phyloP scores from a whole-genome alignment of 2,888 invertebrate species.

The Metacarcinus magister region DNA sequence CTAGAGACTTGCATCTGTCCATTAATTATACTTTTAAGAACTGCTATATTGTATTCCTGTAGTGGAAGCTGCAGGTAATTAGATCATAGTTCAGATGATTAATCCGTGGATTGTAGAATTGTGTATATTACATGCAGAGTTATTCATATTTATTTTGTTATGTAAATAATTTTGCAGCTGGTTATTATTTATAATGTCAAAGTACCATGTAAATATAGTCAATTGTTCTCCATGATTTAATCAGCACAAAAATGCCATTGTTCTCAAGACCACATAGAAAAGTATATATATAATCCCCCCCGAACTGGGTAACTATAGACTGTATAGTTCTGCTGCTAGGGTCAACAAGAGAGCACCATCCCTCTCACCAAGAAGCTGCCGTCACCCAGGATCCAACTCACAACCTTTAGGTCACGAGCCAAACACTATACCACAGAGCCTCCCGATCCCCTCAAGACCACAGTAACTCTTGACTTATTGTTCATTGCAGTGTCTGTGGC shows the following conservation, averaged over 20 bases:
- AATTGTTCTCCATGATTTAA: slow-evolving; percentile 54
- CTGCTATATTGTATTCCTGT: slow-evolving; percentile 27
- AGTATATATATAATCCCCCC: neutral
- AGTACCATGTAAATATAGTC: neutral
- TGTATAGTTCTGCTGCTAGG: too few relatives aligned
- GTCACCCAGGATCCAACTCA: too few relatives aligned
- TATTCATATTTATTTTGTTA: slow-evolving; percentile 74
- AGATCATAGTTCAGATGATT: slow-evolving; percentile 63
- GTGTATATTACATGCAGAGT: slow-evolving; percentile 72
- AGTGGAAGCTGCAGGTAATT: slow-evolving; percentile 64
- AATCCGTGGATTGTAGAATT: slow-evolving; percentile 63
- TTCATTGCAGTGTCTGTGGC: neutral
- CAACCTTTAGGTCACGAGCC: too few relatives aligned
- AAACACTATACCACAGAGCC: too few relatives aligned
- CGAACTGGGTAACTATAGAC: too few relatives aligned
- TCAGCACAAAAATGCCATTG: slow-evolving; percentile 49
- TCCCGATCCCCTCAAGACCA: too few relatives aligned
- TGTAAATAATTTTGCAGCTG: slow-evolving; percentile 65
- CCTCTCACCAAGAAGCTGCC: too few relatives aligned
- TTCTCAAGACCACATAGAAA: slow-evolving; percentile 9
- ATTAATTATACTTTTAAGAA: slow-evolving; percentile 74
- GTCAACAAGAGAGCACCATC: too few relatives aligned
- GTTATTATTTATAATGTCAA: slow-evolving; percentile 37
- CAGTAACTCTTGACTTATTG: neutral
- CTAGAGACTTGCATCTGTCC: slow-evolving; percentile 74